phyloP scores from a whole-genome alignment of 2,888 invertebrate species.

The Eueremaeus valkanovi region DNA sequence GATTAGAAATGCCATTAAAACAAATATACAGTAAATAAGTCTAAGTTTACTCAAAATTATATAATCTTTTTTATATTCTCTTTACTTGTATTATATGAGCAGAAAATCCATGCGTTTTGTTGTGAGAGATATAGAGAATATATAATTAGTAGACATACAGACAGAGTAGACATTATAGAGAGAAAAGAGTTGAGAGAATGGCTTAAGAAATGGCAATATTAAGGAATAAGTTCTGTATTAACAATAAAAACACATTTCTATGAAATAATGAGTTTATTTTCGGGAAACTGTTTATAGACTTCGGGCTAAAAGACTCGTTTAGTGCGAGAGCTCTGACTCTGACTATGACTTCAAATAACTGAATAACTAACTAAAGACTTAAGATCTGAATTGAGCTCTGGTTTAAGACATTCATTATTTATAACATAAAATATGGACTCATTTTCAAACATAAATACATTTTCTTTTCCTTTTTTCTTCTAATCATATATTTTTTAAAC shows the following conservation, averaged over 20 bases:
- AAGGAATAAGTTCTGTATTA: not conserved
- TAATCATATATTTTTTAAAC: slow-evolving; percentile 12
- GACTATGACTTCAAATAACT: not conserved
- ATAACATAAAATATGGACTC: slow-evolving; percentile 13
- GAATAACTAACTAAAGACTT: not conserved
- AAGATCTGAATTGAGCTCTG: not conserved
- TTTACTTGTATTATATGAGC: too few relatives aligned
- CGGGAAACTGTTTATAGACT: slow-evolving; percentile 6
- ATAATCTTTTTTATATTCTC: too few relatives aligned
- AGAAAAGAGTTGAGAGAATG: not conserved
- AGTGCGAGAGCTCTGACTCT: not conserved
- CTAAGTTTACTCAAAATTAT: too few relatives aligned
- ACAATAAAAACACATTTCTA: slow-evolving; percentile 1
- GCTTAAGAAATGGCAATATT: not conserved
- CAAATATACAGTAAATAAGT: too few relatives aligned
- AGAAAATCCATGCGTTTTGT: too few relatives aligned
- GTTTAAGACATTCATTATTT: slow-evolving; percentile 15
- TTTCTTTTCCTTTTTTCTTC: not conserved
- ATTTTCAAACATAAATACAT: not conserved
- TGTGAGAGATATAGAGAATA: not conserved
- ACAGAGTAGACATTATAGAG: not conserved
- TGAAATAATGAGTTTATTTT: slow-evolving; percentile 15
- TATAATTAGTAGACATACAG: not conserved
- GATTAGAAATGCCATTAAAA: too few relatives aligned
- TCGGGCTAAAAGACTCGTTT: slow-evolving; percentile 30